Conservation (phyloP, 2,113 vertebrate genomes). For the Callaeas wilsoni region DNA sequence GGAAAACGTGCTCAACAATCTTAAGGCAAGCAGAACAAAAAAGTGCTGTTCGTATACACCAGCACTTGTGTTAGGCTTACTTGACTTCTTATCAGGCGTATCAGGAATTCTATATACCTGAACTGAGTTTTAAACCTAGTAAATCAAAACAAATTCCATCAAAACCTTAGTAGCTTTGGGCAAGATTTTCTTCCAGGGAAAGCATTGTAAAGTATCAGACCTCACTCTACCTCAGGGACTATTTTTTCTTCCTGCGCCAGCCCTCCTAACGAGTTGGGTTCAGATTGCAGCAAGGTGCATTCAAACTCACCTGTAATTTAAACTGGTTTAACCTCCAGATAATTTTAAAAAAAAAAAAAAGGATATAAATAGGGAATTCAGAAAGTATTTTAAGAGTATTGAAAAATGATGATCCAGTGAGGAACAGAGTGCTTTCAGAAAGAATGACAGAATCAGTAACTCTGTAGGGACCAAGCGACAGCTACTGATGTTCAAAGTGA, state of each 20-base stretch:
- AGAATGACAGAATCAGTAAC: not conserved
- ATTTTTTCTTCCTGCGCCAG: not conserved
- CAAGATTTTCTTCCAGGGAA: not conserved
- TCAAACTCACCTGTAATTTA: not conserved
- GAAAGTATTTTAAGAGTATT: not conserved
- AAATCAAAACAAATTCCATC: not conserved
- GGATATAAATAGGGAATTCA: not conserved
- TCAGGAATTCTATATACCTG: not conserved
- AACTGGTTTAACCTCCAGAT: not conserved
- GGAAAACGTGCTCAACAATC: not conserved
- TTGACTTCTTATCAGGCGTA: not conserved
- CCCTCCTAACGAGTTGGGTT: not conserved
- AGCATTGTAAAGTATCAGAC: not conserved
- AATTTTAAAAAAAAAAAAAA: not conserved
- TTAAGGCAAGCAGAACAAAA: not conserved
- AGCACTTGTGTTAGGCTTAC: not conserved
- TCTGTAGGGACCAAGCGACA: not conserved
- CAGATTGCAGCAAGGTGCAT: not conserved
- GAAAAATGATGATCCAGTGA: not conserved
- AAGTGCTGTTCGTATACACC: not conserved
- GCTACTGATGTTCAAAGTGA: not conserved
- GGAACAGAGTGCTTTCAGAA: not conserved
- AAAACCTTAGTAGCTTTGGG: not conserved
- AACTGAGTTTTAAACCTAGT: conserved; percentile 25
- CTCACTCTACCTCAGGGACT: not conserved